Conservation (phyloP, 1,140 invertebrate genomes). For the Pseudomyrmex flavicornis region DNA sequence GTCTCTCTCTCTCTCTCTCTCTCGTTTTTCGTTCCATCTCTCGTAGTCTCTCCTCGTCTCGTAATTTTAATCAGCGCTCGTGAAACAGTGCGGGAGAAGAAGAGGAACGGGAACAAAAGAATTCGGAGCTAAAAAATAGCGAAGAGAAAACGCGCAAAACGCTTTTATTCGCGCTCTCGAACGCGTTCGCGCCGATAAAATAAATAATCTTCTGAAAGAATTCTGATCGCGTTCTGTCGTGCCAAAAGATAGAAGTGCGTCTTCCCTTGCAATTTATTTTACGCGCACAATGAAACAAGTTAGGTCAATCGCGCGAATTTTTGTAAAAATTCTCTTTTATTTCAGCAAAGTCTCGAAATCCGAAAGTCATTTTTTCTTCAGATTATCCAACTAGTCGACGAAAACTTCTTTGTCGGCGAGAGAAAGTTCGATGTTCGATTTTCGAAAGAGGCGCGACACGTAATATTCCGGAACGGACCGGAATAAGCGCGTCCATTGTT, state of each 20-base stretch:
- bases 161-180: conserved; percentile 26
- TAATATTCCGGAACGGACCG: conserved; percentile 47
- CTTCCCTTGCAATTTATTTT: too few species aligned
- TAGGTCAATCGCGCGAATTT: too few species aligned
- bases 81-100: conserved; percentile 18
- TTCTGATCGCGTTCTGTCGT: conserved; percentile 33
- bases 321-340: too few species aligned
- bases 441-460: conserved; percentile 23
- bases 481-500: conserved; percentile 58
- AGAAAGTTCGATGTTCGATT: neutral
- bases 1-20: neutral
- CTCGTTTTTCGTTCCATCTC: neutral
- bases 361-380: neutral
- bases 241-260: neutral
- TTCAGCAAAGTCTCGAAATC: neutral
- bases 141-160: conserved; percentile 21
- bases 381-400: neutral
- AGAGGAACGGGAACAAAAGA: conserved; percentile 5
- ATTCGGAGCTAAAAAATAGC: conserved; percentile 1
- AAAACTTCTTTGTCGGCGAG: neutral
- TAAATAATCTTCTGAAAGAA: conserved; percentile 55
- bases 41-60: neutral
- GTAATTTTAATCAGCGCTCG: conserved; percentile 48
- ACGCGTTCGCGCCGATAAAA: conserved; percentile 13
- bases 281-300: neutral